Evolutionary conservation across 2,797 vertebrate species (phyloP).

Genomic region (Falco concolor): DNA sequence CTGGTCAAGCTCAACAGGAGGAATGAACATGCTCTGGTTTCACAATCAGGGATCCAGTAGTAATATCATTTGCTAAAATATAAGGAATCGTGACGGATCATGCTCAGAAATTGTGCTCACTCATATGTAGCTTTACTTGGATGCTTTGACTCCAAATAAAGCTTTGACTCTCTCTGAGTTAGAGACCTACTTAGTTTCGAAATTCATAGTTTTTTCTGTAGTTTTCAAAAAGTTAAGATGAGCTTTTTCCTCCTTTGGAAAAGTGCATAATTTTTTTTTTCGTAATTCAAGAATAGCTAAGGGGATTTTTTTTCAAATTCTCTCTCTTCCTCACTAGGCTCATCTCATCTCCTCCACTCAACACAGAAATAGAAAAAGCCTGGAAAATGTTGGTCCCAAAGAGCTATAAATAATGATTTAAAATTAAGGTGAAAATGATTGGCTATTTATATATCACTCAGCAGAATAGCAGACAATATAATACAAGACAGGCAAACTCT

Average conservation of each 20-base stretch:
- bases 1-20: not conserved
- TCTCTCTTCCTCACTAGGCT: not conserved
- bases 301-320: not conserved
- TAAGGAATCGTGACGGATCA: not conserved
- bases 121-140: not conserved
- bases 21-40: not conserved
- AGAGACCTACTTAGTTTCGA: not conserved
- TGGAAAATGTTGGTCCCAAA: not conserved
- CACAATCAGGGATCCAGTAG: not conserved
- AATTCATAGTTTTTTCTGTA: not conserved
- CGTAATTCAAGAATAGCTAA: not conserved
- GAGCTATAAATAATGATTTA: not conserved
- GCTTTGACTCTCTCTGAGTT: not conserved
- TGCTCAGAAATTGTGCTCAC: not conserved
- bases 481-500: not conserved
- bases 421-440: not conserved
- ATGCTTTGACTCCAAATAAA: not conserved
- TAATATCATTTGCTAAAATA: not conserved
- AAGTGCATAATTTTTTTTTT: not conserved
- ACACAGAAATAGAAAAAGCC: not conserved
- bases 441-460: not conserved
- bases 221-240: not conserved
- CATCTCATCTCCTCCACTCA: not conserved
- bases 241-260: not conserved
- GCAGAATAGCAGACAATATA: not conserved